Percentiles rank a stretch among this genome's conserved stretches.
Conservation (phyloP, 1,140 invertebrate species). For the Drosophila albomicans region DNA sequence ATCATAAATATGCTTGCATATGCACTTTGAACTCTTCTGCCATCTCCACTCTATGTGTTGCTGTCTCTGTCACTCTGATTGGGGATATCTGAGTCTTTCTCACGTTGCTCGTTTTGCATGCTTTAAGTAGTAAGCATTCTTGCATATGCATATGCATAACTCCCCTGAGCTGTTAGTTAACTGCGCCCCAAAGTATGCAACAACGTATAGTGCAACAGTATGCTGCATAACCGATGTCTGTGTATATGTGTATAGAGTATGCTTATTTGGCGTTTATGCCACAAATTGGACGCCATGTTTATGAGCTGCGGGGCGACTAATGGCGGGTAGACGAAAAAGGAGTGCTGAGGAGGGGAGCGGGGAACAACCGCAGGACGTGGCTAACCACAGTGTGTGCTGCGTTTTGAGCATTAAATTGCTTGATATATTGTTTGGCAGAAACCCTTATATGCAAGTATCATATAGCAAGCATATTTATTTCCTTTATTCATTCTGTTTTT, state of each 20-base stretch:
- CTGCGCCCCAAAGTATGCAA: slow-evolving; percentile 60
- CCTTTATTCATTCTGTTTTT: slow-evolving; percentile 7
- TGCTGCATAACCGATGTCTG: not conserved
- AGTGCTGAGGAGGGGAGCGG: no score
- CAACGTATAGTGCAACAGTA: slow-evolving; percentile 36
- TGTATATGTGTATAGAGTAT: slow-evolving; percentile 10
- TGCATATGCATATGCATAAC: slow-evolving; percentile 40
- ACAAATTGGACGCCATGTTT: slow-evolving; percentile 72
- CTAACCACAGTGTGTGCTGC: slow-evolving; percentile 58
- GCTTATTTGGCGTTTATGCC: slow-evolving; percentile 75
- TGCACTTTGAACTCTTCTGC: slow-evolving; percentile 41
- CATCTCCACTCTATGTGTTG: not conserved
- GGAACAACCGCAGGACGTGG: slow-evolving; percentile 38
- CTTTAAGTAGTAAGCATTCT: slow-evolving; percentile 38
- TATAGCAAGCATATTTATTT: slow-evolving; percentile 5
- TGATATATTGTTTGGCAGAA: slow-evolving; percentile 66
- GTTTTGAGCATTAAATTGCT: slow-evolving; percentile 80
- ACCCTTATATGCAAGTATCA: slow-evolving; percentile 20
- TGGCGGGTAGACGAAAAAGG: not conserved
- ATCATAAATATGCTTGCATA: slow-evolving; percentile 43
- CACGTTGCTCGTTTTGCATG: slow-evolving; percentile 1
- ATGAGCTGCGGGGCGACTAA: slow-evolving; percentile 34
- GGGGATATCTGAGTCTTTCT: not conserved
- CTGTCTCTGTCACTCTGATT: not conserved
- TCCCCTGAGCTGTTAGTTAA: slow-evolving; percentile 37